Conservation (phyloP, 2,888 invertebrate genomes). For the Tipula lateralis region DNA sequence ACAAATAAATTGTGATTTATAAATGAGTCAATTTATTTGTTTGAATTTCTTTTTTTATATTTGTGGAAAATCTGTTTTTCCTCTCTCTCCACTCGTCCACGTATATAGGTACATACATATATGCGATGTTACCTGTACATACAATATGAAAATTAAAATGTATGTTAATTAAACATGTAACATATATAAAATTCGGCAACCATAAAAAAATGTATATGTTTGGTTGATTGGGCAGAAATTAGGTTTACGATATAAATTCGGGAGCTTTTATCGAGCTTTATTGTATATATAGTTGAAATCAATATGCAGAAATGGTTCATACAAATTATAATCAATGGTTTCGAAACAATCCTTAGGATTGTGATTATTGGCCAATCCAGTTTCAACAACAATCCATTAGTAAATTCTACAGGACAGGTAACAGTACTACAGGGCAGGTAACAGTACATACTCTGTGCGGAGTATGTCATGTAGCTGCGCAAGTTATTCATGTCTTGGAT, state of each 20-base stretch:
- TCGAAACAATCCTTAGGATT: too few species aligned
- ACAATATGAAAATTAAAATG: conserved; percentile 25
- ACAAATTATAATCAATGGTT: too few species aligned
- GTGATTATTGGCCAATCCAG: too few species aligned
- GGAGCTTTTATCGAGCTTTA: not conserved
- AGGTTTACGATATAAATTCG: not conserved
- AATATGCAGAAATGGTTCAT: too few species aligned
- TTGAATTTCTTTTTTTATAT: not conserved
- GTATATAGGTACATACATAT: conserved; percentile 9
- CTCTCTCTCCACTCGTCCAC: too few species aligned
- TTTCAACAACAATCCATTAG: too few species aligned
- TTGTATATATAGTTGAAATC: too few species aligned
- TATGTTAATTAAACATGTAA: conserved; percentile 26
- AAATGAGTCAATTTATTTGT: conserved; percentile 30
- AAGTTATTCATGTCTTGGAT: too few species aligned
- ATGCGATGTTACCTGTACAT: not conserved
- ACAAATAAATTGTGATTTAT: conserved; percentile 30
- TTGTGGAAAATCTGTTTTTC: conserved; percentile 16
- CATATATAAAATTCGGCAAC: not conserved
- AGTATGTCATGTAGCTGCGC: too few species aligned
- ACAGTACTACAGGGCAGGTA: too few species aligned
- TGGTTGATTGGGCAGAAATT: not conserved
- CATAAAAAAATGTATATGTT: not conserved
- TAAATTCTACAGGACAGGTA: too few species aligned
- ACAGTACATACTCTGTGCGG: too few species aligned